Conservation (phyloP, 2,797 vertebrate species). For the Aphelocoma californica region DNA sequence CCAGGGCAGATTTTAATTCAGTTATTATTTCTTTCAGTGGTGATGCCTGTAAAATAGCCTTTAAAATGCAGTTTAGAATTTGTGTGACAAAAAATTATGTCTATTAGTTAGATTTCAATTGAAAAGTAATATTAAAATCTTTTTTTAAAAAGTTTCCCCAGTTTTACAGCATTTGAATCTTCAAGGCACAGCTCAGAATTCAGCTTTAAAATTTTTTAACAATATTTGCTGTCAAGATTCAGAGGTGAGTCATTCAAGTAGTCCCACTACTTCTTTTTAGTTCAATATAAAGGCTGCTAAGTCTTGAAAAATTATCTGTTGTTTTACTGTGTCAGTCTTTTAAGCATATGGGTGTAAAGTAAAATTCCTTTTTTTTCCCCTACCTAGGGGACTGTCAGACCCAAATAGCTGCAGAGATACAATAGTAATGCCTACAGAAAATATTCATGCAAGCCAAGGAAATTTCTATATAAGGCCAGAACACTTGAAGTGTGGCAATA, state of each 20-base stretch:
- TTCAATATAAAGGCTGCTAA: not conserved
- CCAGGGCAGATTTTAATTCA: slow-evolving; percentile 13
- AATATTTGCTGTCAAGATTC: not conserved
- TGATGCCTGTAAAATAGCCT: not conserved
- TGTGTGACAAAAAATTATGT: not conserved
- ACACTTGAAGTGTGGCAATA: not conserved
- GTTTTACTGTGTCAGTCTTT: not conserved
- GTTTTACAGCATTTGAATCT: not conserved
- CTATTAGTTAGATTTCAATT: not conserved
- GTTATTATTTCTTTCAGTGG: not conserved
- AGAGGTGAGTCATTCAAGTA: not conserved
- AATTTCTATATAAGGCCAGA: not conserved
- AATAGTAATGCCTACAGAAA: not conserved
- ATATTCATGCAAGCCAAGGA: not conserved
- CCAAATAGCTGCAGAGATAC: not conserved
- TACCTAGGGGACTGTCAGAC: not conserved
- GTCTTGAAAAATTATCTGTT: not conserved
- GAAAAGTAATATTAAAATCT: not conserved
- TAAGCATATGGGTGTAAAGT: not conserved
- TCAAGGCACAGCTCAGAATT: not conserved
- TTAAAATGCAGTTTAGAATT: not conserved
- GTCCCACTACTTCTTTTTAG: not conserved
- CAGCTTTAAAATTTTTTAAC: not conserved
- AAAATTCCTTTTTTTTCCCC: not conserved
- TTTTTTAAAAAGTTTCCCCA: not conserved